phyloP scores from a whole-genome alignment of 2,797 vertebrate species.

The Macrochelys suwanniensis region DNA sequence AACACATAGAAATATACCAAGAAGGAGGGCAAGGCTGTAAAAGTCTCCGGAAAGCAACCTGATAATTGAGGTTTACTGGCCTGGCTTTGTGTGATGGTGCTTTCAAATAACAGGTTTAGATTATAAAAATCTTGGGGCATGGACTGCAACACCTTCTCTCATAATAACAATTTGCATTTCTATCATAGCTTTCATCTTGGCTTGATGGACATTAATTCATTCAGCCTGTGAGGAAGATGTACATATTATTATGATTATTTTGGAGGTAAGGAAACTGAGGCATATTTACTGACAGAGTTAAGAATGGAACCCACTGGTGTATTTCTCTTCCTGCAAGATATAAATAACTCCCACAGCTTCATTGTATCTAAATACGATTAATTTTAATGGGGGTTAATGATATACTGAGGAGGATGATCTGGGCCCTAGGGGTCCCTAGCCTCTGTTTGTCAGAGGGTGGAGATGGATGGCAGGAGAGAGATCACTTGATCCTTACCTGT shows the following conservation, averaged over 20 bases:
- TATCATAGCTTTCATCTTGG: not conserved
- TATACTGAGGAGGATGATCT: not conserved
- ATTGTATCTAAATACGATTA: not conserved
- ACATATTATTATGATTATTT: not conserved
- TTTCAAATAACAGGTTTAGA: not conserved
- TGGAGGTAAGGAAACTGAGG: not conserved
- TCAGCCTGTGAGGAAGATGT: not conserved
- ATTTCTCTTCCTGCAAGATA: not conserved
- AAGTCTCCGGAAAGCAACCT: not conserved
- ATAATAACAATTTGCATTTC: not conserved
- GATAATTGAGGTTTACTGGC: not conserved
- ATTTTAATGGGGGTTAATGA: not conserved
- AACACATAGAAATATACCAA: not conserved
- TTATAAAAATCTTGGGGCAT: not conserved
- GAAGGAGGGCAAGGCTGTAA: constrained; percentile 11
- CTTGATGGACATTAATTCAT: not conserved
- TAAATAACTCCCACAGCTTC: not conserved
- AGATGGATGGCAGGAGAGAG: too few species aligned
- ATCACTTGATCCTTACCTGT: too few species aligned
- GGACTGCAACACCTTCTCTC: not conserved
- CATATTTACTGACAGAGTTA: not conserved
- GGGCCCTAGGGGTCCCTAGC: not conserved
- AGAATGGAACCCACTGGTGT: not conserved
- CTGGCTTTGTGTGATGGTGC: fast-evolving
- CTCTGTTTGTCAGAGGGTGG: too few species aligned